A percentile compares a stretch with the other conserved stretches of the same genome.
These are phyloP conservation scores for Andrena haemorrhoa DNA, from an alignment of 2,888 invertebrate species.

Conservation along the genomic window DNA sequence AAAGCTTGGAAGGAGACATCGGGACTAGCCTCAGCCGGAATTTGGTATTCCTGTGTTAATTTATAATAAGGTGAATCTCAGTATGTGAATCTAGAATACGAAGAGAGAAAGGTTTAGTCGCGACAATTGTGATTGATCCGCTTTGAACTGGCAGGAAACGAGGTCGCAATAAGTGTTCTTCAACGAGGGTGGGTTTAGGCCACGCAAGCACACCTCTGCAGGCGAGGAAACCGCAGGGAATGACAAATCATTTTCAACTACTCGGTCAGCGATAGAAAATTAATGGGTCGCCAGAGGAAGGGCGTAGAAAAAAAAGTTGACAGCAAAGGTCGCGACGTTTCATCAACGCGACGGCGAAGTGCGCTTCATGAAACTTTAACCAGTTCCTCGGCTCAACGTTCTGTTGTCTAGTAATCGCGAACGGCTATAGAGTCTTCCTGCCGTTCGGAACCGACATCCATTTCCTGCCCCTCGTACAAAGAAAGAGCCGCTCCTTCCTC, in stretches of 20 bases:
- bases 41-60: too few relatives aligned
- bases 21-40: too few relatives aligned
- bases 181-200: not conserved
- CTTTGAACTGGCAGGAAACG: too few relatives aligned
- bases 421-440: constrained; percentile 48
- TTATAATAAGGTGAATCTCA: too few relatives aligned
- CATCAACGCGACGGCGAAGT: constrained; percentile 23
- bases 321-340: constrained; percentile 49
- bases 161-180: not conserved
- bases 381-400: constrained; percentile 18
- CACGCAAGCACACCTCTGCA: not conserved
- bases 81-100: too few relatives aligned
- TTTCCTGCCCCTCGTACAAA: constrained; percentile 23
- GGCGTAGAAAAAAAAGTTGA: not conserved
- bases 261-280: constrained; percentile 21
- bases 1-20: too few relatives aligned
- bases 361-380: constrained; percentile 59
- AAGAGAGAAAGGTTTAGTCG: too few relatives aligned
- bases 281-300: not conserved
- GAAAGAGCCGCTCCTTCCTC: constrained; percentile 1
- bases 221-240: not conserved
- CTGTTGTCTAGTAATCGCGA: constrained; percentile 57
- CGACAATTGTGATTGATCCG: too few relatives aligned
- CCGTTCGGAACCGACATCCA: constrained; percentile 33
- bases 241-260: constrained; percentile 17